phyloP scores from a whole-genome alignment of 2,113 vertebrate genomes.

The Dermatemys mawii region DNA sequence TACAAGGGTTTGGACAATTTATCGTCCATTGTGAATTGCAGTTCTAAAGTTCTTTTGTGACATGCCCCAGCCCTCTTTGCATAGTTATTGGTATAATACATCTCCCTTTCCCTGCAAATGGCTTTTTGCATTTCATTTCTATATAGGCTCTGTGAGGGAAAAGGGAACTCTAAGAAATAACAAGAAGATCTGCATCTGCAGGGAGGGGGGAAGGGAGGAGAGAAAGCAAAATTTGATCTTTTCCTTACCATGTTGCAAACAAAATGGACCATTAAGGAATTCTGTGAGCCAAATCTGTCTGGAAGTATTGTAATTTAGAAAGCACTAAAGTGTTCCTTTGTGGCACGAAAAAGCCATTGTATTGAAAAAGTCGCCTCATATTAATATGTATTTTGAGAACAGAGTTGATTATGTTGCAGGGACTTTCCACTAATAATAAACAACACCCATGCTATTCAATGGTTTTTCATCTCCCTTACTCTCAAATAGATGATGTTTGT shows the following conservation, averaged over 20 bases:
- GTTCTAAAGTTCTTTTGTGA: conserved; percentile 4
- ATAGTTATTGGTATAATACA: background rate
- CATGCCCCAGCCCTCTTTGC: background rate
- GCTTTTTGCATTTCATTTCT: conserved; percentile 16
- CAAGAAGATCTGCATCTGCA: conserved; percentile 2
- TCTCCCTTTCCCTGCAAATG: conserved; percentile 17
- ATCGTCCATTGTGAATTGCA: background rate
- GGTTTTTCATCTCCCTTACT: background rate
- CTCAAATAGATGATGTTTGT: background rate
- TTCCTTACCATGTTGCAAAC: background rate
- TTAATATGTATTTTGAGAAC: background rate
- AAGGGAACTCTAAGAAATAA: conserved; percentile 31
- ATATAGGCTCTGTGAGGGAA: background rate
- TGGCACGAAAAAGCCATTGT: background rate
- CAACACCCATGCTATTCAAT: background rate
- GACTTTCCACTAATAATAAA: background rate
- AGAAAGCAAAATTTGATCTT: background rate
- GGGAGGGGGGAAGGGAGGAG: background rate
- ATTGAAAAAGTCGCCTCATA: background rate
- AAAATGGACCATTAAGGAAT: background rate
- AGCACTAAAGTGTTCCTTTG: background rate
- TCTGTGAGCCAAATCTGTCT: background rate
- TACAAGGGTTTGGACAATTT: conserved; percentile 12
- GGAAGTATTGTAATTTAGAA: background rate
- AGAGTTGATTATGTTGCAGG: background rate